These are phyloP conservation scores for Euwallacea fornicatus DNA, from an alignment of 1,140 invertebrate genomes.

Conservation along the genomic window DNA sequence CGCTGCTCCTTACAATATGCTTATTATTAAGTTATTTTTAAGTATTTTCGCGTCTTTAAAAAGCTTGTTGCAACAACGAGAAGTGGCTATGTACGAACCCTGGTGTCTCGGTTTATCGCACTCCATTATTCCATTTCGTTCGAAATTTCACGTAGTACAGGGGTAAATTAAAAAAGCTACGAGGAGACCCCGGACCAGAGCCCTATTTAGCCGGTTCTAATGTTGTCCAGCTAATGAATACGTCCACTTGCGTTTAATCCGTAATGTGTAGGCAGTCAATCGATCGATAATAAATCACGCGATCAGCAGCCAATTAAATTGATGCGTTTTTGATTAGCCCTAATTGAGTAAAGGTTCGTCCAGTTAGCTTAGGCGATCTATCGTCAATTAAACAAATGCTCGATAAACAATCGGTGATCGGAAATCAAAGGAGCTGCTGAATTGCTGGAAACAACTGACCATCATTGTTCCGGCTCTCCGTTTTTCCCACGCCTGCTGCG, in stretches of 20 bases:
- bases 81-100: not conserved
- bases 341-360: constrained; percentile 17
- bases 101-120: not conserved
- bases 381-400: not conserved
- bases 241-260: not conserved
- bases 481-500: constrained; percentile 26
- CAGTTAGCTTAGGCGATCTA: not conserved
- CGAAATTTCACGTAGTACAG: too few relatives aligned
- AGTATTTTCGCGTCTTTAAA: not conserved
- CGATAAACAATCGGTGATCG: constrained; percentile 6
- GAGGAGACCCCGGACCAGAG: not conserved
- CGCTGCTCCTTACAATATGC: constrained; percentile 37
- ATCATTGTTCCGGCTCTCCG: constrained; percentile 11
- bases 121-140: too few relatives aligned
- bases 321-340: constrained; percentile 18
- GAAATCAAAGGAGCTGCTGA: not conserved
- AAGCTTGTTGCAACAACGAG: not conserved
- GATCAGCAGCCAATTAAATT: constrained; percentile 21
- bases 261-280: not conserved
- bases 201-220: not conserved
- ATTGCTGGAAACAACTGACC: constrained; percentile 20
- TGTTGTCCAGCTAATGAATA: not conserved
- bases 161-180: too few relatives aligned
- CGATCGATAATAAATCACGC: constrained; percentile 17
- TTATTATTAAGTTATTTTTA: constrained; percentile 2